Percentiles rank a stretch among this genome's conserved stretches.
These are phyloP conservation scores for Morbakka virulenta DNA, from an alignment of 30 jellyfish, hydroid and myxozoan genomes.

Conservation along the genomic window DNA sequence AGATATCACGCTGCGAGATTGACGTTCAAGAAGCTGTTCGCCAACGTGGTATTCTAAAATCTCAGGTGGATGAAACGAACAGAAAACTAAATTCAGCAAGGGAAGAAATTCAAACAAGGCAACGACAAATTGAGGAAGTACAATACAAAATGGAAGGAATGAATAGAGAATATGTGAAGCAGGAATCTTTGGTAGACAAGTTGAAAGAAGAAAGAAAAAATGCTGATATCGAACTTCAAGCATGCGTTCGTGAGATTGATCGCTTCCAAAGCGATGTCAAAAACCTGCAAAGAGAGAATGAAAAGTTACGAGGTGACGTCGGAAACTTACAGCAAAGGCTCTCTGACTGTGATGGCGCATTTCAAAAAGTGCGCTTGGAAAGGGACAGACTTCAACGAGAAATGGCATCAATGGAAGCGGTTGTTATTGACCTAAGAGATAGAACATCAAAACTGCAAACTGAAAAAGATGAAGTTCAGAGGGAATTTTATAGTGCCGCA, in stretches of 20 bases:
- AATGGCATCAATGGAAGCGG: conserved; percentile 62
- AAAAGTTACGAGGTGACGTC: conserved; percentile 55
- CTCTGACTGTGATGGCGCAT: conserved; percentile 56
- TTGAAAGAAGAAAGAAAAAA: conserved; percentile 76
- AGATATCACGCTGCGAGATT: conserved; percentile 63
- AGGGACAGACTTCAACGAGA: conserved; percentile 80
- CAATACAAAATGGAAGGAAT: conserved; percentile 85
- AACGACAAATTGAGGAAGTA: conserved; percentile 82
- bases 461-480: conserved; percentile 83
- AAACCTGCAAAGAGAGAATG: conserved; percentile 68
- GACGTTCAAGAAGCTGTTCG: conserved; percentile 65
- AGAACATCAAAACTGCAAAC: conserved; percentile 81
- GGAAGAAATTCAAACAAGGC: conserved; percentile 75
- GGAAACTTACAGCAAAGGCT: conserved; percentile 60
- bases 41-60: conserved; percentile 64
- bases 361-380: conserved; percentile 71
- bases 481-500: conserved; percentile 69
- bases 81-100: conserved; percentile 61
- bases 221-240: conserved; percentile 87
- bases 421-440: conserved; percentile 80
- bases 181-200: conserved; percentile 77
- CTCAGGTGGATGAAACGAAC: conserved; percentile 77
- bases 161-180: conserved; percentile 78
- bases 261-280: conserved; percentile 73
- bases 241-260: conserved; percentile 77